Evolutionary conservation across 2,888 invertebrate species (phyloP), one percentile per base, ranked within the genome.

Genomic region (Hybos culiciformis): DNA sequence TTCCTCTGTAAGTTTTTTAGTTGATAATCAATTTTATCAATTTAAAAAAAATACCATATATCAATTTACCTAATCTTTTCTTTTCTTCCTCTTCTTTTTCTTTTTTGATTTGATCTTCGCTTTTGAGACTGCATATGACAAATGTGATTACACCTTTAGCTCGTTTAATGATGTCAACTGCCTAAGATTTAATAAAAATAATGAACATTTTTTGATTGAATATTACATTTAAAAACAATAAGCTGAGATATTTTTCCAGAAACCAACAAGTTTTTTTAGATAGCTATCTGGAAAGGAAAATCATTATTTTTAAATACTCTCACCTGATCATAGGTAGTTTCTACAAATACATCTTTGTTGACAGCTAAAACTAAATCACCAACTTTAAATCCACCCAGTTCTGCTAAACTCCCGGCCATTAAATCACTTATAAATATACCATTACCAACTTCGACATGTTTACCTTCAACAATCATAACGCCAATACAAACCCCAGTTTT

Each of bases 291-390:
- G 7, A 24, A 24, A 24, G 11, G 7, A 24, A 7, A 24, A 24
- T 24, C 11, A 8, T 8, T 24, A 24, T 33, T 24, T 32, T 51
- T 43, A 20, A 29, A 31, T n/a, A n/a, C n/a, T n/a, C 70, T 69
- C 69, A 88, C 90, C 60, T 82, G 79, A 57, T 91, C 90, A 57
- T 91, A 91, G 60, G 80, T 87, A 50, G 83, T 80, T 50, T 86
- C 87, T 14, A 88, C 71, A 41, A 91, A 70, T 18, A 91, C 84
- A 58, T 96, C 92, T 56, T 87, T 84, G 68, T 98, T 98, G 39
- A 97, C 91, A 34, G 91, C 85, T 48, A 98, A 71, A 51, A 98
- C 83, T 84, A 97, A 90, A 68, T 98, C 97, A 48, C 97, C 97
- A 44, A 96, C 93, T 70, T 86, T 83, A 37, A 98, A 74, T 42